Conservation (phyloP, 2,888 invertebrate genomes). For the Lepidocyrtoides sp. region DNA sequence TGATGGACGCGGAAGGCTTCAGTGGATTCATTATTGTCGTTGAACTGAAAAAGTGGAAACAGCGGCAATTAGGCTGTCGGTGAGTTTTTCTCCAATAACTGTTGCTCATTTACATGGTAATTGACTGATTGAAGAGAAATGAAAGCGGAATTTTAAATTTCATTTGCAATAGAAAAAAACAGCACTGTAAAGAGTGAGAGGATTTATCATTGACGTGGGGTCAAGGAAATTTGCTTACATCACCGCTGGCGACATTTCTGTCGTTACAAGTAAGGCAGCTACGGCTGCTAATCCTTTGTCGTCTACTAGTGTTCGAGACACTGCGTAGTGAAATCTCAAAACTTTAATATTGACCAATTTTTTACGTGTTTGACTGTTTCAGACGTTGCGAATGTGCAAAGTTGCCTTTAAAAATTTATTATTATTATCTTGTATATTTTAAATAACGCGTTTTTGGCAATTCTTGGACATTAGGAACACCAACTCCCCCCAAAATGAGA, state of each 20-base stretch:
- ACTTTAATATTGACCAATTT: background rate
- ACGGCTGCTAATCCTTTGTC: constrained; percentile 32
- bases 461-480: too few relatives aligned
- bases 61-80: too few relatives aligned
- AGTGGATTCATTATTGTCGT: constrained; percentile 5
- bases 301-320: constrained; percentile 33
- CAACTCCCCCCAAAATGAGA: background rate
- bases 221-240: constrained; percentile 96
- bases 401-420: too few relatives aligned
- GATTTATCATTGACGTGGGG: too few relatives aligned
- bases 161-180: too few relatives aligned
- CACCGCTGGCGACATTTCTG: constrained; percentile 99
- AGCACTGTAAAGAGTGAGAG: too few relatives aligned
- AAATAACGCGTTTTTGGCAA: background rate
- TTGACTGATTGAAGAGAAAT: too few relatives aligned
- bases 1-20: background rate
- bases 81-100: too few relatives aligned
- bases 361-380: background rate
- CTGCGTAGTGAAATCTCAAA: background rate
- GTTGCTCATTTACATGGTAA: too few relatives aligned
- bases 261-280: constrained; percentile 90
- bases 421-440: background rate
- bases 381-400: too few relatives aligned
- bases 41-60: background rate
- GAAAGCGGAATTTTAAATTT: too few relatives aligned